Conservation (phyloP, 2,113 vertebrate species). For the Paraplagusia blochii region DNA sequence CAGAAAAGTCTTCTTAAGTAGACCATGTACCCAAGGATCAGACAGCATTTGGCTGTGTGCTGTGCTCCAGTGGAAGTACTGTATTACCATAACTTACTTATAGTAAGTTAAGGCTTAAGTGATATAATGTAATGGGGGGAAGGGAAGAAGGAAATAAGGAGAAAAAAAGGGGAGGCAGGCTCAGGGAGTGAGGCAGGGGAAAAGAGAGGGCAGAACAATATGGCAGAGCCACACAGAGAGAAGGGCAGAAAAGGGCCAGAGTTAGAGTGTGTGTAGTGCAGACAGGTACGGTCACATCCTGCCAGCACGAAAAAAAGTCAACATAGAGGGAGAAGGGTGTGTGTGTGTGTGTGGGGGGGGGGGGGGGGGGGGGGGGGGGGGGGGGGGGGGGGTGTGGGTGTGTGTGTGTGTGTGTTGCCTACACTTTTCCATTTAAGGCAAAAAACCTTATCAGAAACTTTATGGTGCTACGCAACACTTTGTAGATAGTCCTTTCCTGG, state of each 20-base stretch:
- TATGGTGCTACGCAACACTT: constrained; percentile 9
- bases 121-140: constrained; percentile 68
- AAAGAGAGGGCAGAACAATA: constrained; percentile 64
- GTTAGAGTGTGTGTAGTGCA: constrained; percentile 39
- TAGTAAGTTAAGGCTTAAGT: constrained; percentile 58
- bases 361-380: constrained; percentile 20
- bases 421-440: constrained; percentile 21
- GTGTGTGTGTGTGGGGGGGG: constrained; percentile 26
- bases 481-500: constrained; percentile 14
- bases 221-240: constrained; percentile 42
- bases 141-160: constrained; percentile 56
- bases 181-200: constrained; percentile 61
- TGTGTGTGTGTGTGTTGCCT: constrained; percentile 36
- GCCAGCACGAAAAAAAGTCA: constrained; percentile 39
- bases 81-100: constrained; percentile 45
- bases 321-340: constrained; percentile 12
- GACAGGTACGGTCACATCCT: constrained; percentile 73
- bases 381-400: constrained; percentile 17
- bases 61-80: constrained; percentile 21
- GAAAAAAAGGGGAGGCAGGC: constrained; percentile 65
- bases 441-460: constrained; percentile 17
- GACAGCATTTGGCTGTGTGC: no score
- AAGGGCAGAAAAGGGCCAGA: constrained; percentile 30
- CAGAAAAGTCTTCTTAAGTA: constrained; percentile 14
- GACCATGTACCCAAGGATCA: not conserved